Evolutionary conservation across 2,113 vertebrate species (phyloP), one percentile per base, ranked within the genome.

Genomic region (Seriola rivoliana): DNA sequence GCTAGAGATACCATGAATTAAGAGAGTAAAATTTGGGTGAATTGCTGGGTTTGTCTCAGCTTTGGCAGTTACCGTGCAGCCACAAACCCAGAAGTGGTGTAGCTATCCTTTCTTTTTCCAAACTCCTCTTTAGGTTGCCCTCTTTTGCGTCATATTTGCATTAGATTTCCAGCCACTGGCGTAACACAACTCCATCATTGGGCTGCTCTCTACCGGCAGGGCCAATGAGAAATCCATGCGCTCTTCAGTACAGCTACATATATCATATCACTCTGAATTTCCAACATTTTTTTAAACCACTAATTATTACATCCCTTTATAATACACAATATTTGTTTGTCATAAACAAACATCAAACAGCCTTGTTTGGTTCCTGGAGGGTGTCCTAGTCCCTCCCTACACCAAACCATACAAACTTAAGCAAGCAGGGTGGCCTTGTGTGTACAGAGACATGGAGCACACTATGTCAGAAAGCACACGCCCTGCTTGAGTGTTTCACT

Each of bases 81-180:
- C 95, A 87, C 94, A 93, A 91, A 94, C 83, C 93, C 84, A 63
- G 70, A 82, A 88, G 84, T 84, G 58, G 82, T 80, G 83, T 80
- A 81, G 84, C 87, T 88, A 75, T 84, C 86, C 74, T 92, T 85
- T 90, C 87, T 93, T 94, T 96, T 96, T 95, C 94, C 95, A 81
- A 91, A 91, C 91, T 91, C 90, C 80, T 92, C 91, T 94, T 93
- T 93, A 92, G 80, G 85, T 90, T 85, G 82, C 82, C 82, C 89
- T 83, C 82, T 85, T 92, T 89, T 95, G 92, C 93, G 93, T 95
- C 95, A 95, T 89, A 72, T 90, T 92, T 90, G 92, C 91, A 90
- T 95, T 90, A 82, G 78, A 92, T 93, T 94, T 92, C 93, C 88
- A 89, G 90, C 88, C 80, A 69, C 84, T 77, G 87, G 88, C 67